A percentile compares a stretch with the other conserved stretches of the same genome.
These are phyloP conservation scores for Cataglyphis albicans DNA, from an alignment of 2,888 invertebrate species.

Conservation along the genomic window DNA sequence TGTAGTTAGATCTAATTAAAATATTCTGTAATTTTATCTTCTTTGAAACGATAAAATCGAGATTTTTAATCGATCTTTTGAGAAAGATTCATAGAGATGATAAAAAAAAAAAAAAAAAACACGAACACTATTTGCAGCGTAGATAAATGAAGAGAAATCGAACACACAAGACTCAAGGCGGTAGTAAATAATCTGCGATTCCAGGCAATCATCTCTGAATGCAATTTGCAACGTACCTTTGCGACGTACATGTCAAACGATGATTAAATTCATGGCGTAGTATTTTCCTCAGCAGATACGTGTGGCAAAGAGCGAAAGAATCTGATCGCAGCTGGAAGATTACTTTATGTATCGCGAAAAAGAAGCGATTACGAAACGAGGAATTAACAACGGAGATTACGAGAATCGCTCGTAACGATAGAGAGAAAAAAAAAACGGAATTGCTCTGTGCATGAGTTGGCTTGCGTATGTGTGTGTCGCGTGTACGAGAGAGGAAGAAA, in stretches of 20 bases:
- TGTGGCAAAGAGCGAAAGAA: slow-evolving; percentile 3
- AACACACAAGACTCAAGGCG: not conserved
- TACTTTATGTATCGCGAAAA: slow-evolving; percentile 12
- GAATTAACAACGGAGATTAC: slow-evolving; percentile 20
- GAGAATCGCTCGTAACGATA: not conserved
- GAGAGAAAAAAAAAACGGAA: not conserved
- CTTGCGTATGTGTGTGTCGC: not conserved
- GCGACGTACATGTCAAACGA: slow-evolving; percentile 2
- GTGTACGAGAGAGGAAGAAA: not conserved
- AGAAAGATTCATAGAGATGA: not conserved
- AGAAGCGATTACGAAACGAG: slow-evolving; percentile 33
- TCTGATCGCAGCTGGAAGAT: not conserved
- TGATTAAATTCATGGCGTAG: slow-evolving; percentile 11
- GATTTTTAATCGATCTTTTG: not conserved
- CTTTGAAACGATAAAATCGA: not conserved
- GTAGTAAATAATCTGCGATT: slow-evolving; percentile 8
- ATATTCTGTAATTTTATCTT: not conserved
- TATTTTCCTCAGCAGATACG: not conserved
- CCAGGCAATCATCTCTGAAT: not conserved
- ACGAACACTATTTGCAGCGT: not conserved
- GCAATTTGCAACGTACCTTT: slow-evolving; percentile 10
- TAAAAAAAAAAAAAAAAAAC: not conserved
- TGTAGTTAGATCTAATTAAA: not conserved
- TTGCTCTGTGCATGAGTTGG: not conserved
- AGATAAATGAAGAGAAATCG: slow-evolving; percentile 1